Evolutionary conservation across 2,888 invertebrate species (phyloP).

Genomic region (Scaeva pyrastri): DNA sequence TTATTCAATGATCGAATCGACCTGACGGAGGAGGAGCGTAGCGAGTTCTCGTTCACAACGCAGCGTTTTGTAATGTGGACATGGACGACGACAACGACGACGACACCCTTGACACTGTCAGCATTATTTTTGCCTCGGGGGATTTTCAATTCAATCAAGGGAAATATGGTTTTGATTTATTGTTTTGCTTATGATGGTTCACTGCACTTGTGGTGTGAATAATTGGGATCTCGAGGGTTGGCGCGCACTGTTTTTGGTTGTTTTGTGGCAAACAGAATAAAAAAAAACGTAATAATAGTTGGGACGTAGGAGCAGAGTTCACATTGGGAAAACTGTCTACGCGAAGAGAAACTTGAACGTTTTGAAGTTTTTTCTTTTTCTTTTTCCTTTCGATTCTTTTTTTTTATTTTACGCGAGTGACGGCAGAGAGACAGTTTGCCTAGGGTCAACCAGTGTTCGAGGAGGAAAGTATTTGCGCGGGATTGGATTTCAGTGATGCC

Average conservation of each 20-base stretch:
- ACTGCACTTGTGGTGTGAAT: constrained; percentile 15
- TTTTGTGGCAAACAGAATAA: constrained; percentile 43
- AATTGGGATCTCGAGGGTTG: neutral
- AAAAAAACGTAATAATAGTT: constrained; percentile 45
- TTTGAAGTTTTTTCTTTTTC: constrained; percentile 34
- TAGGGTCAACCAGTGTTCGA: constrained; percentile 20
- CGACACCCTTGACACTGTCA: constrained; percentile 61
- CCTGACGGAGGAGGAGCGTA: neutral
- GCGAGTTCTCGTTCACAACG: constrained; percentile 41
- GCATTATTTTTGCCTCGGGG: constrained; percentile 54
- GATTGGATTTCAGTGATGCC: constrained; percentile 31
- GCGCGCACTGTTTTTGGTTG: constrained; percentile 38
- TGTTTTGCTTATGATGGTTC: constrained; percentile 17
- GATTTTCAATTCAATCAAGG: neutral
- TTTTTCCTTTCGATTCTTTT: constrained; percentile 32
- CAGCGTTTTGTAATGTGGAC: constrained; percentile 45
- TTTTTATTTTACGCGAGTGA: neutral
- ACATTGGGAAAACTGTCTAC: constrained; percentile 57
- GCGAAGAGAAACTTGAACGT: constrained; percentile 51
- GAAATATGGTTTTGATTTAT: neutral
- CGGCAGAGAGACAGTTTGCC: constrained; percentile 15
- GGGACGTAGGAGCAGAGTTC: constrained; percentile 50
- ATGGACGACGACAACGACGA: constrained; percentile 10
- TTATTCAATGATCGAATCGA: constrained; percentile 51
- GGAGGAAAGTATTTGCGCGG: constrained; percentile 38